phyloP scores from a whole-genome alignment of 2,797 vertebrate genomes.

The Hoplostethus mediterraneus region DNA sequence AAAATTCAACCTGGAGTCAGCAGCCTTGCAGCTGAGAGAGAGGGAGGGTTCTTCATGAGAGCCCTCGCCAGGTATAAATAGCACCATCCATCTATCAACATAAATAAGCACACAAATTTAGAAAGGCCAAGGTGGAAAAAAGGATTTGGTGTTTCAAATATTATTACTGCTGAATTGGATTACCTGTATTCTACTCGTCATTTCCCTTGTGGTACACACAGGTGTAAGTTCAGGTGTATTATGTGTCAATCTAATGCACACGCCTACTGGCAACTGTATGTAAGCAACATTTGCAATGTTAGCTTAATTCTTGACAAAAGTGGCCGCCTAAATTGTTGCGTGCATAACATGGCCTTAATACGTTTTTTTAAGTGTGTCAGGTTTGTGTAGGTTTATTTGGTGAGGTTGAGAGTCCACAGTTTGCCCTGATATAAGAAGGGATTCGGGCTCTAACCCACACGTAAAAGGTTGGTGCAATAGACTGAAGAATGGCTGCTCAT shows the following conservation, averaged over 20 bases:
- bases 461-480: slow-evolving; percentile 16
- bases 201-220: slow-evolving; percentile 16
- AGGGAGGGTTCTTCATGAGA: slow-evolving; percentile 50
- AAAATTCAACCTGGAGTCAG: slow-evolving; percentile 77
- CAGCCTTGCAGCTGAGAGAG: slow-evolving; percentile 73
- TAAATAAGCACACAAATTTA: slow-evolving; percentile 52
- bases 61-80: slow-evolving; percentile 65
- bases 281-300: not conserved
- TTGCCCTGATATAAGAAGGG: slow-evolving; percentile 11
- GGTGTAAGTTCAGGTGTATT: slow-evolving; percentile 21
- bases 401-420: not conserved
- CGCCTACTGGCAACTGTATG: not conserved
- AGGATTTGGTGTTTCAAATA: slow-evolving; percentile 33
- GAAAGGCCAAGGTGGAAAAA: slow-evolving; percentile 43
- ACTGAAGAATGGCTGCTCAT: slow-evolving; percentile 3
- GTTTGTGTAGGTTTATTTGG: not conserved
- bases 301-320: not conserved
- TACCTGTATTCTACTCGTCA: not conserved
- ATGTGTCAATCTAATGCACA: not conserved
- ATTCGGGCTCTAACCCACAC: not conserved
- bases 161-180: slow-evolving; percentile 14
- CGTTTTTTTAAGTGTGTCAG: not conserved
- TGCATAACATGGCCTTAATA: too few species aligned
- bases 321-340: too few species aligned
- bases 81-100: slow-evolving; percentile 74